Percentiles rank a stretch among this genome's conserved stretches.
These are phyloP conservation scores for Neuroscelio doddi DNA, from an alignment of 2,888 invertebrate genomes.

Conservation along the genomic window DNA sequence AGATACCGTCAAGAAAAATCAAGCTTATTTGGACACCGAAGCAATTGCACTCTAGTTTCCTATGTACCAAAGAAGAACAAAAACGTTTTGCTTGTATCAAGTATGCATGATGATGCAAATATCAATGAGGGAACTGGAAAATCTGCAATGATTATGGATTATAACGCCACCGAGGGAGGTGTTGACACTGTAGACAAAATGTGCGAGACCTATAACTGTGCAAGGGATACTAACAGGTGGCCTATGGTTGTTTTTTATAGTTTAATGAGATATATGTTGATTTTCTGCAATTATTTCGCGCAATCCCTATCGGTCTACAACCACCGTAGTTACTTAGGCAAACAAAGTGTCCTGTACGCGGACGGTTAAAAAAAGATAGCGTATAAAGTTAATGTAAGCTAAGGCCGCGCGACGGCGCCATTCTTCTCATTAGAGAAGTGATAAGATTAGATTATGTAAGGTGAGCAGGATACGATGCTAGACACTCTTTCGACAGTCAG, in stretches of 20 bases:
- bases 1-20: conserved; percentile 21
- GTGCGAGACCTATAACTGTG: background rate
- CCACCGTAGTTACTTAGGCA: no score
- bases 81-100: conserved; percentile 45
- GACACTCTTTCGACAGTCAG: no score
- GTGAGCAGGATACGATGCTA: no score
- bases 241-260: conserved; percentile 11
- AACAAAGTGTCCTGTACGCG: no score
- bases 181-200: conserved; percentile 8
- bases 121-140: conserved; percentile 29
- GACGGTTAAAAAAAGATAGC: no score
- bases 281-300: no score
- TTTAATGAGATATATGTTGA: no score
- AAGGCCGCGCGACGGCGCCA: no score
- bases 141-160: background rate
- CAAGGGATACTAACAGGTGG: conserved; percentile 1
- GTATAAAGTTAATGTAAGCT: no score
- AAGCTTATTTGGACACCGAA: conserved; percentile 8
- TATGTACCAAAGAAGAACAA: conserved; percentile 56
- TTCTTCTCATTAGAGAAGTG: no score
- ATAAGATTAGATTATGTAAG: no score
- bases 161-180: conserved; percentile 8
- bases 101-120: conserved; percentile 37
- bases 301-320: no score
- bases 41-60: conserved; percentile 44